phyloP scores from a whole-genome alignment of 1,140 invertebrate genomes.

The Aphidius ervi region DNA sequence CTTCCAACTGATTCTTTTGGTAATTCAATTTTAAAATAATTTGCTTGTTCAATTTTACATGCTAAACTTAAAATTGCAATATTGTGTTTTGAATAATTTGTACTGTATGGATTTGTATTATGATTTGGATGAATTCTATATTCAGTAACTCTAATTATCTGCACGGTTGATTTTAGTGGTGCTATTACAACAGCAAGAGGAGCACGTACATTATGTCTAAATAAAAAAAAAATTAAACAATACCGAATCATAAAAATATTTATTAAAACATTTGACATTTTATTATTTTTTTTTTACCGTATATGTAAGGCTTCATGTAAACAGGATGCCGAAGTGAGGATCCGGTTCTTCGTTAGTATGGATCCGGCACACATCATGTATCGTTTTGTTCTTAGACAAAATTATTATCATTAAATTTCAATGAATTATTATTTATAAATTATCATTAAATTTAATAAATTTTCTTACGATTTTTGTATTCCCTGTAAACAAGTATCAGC shows the following conservation, averaged over 20 bases:
- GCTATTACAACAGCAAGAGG: constrained; percentile 27
- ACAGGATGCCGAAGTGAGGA: constrained; percentile 36
- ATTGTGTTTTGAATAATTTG: constrained; percentile 22
- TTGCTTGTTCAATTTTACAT: constrained; percentile 26
- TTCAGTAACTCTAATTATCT: constrained; percentile 28
- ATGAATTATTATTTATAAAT: not conserved
- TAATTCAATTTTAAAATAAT: constrained; percentile 23
- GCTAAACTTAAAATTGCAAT: constrained; percentile 28
- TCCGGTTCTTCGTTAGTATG: constrained; percentile 30
- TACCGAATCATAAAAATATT: not conserved
- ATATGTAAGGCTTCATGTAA: constrained; percentile 30
- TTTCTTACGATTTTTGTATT: constrained; percentile 24
- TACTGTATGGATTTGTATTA: constrained; percentile 18
- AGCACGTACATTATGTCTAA: constrained; percentile 30
- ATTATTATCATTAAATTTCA: constrained; percentile 7
- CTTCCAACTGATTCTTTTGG: constrained; percentile 22
- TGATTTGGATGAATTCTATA: constrained; percentile 27
- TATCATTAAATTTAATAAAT: not conserved
- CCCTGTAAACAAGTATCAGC: constrained; percentile 19
- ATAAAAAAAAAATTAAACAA: not conserved
- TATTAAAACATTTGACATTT: not conserved
- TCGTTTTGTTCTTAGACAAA: constrained; percentile 24
- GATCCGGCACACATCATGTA: constrained; percentile 34
- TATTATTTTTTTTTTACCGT: constrained; percentile 20
- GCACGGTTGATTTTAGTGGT: constrained; percentile 20